A percentile compares a stretch with the other conserved stretches of the same genome.
Conservation (phyloP, 92 coral and sea anemone species). For the Paragorgia papillata region DNA sequence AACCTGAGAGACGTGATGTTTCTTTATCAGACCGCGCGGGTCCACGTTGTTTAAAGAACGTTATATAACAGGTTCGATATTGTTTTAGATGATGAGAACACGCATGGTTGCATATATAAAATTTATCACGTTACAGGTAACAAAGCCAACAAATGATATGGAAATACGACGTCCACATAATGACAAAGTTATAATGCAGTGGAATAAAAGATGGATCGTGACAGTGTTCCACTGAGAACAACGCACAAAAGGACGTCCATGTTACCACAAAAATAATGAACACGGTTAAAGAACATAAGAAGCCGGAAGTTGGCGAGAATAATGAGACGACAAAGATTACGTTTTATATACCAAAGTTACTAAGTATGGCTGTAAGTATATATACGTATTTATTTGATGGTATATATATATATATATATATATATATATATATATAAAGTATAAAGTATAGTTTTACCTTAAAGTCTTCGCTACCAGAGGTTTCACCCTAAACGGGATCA, state of each 20-base stretch:
- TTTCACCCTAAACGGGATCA: no score
- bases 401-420: neutral
- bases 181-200: no score
- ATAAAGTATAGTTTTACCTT: no score
- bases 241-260: neutral
- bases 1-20: neutral
- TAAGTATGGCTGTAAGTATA: neutral
- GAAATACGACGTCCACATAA: no score
- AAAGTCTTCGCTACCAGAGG: no score
- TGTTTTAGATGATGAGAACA: slow-evolving; percentile 24
- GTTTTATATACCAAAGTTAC: slow-evolving; percentile 22
- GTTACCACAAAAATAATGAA: no score
- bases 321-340: neutral
- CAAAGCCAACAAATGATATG: no score
- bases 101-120: neutral
- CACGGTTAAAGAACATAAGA: neutral
- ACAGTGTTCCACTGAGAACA: neutral
- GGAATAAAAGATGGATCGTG: no score
- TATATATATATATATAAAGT: neutral
- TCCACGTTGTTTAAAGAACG: no score
- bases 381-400: neutral
- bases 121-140: no score
- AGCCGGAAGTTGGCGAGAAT: neutral
- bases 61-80: slow-evolving; percentile 28
- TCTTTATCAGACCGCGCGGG: neutral